Evolutionary conservation across 2,888 invertebrate genomes (phyloP), one percentile per base, ranked within the genome.

Genomic region (Gnatocerus cornutus): DNA sequence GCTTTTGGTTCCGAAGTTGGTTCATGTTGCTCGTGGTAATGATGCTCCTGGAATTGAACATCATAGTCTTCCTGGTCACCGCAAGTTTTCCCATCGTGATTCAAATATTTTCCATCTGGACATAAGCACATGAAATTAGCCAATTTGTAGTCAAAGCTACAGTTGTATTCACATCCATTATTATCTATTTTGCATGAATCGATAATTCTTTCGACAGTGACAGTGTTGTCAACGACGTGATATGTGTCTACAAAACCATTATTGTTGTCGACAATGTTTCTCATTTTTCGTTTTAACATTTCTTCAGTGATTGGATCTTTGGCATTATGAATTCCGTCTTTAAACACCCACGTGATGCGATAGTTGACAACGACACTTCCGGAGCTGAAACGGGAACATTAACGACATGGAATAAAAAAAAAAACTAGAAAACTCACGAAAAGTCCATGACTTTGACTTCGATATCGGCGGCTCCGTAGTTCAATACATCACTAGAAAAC

Each of bases 51-150:
- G 70, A 29, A n/a, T 5, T 41, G 8, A 27, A 27, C 12, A 10
- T 41, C 16, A 7, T 27, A 21, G 10, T 41, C 21, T 50, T 37
- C 37, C 13, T 16, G 9, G 4, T 21, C 21, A 1, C 21, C 74
- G 70, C 89, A 89, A 27, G 78, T 85, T 78, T 86, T 88, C 10
- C 82, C 85, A 76, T 85, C 84, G 9, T 72, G 74, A 80, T 84
- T 84, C 81, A 92, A 80, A 56, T 85, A 76, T 86, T 89, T 79
- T 29, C 88, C 88, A 39, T 84, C 82, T 7, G 89, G 89, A 80
- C 93, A 94, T 1, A 84, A 86, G 80, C 94, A 94, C 29, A 83
- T 84, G 79, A 93, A 93, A 53, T 89, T 87, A 64, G 91, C 87
- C 4, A 50, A 21, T 75, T 89, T 83, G 77, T 90, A 90, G 81